Percentiles rank a stretch among this genome's conserved stretches.
phyloP scores from a whole-genome alignment of 2,113 vertebrate species.

The Ondatra zibethicus region DNA sequence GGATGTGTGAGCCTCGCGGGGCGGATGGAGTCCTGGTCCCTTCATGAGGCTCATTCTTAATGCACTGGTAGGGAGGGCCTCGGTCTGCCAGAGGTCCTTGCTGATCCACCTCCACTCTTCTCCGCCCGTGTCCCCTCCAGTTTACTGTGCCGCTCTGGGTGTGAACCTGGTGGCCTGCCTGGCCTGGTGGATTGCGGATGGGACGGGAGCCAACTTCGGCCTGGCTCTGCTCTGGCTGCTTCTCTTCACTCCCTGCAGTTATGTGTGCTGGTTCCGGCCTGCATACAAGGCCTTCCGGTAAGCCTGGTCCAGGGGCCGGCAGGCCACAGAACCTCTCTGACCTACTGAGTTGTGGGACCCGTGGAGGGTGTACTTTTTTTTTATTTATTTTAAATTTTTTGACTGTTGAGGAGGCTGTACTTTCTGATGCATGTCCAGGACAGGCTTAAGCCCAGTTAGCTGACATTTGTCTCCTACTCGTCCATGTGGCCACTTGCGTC shows the following conservation, averaged over 20 bases:
- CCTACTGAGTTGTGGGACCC: not conserved
- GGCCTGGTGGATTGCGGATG: conserved; percentile 95
- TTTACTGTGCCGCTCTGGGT: conserved; percentile 92
- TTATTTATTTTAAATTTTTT: too few species aligned
- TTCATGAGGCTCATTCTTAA: not conserved
- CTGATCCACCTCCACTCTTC: not conserved
- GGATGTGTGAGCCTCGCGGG: conserved; percentile 91
- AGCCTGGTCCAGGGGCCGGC: conserved; percentile 23
- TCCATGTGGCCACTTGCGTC: not conserved
- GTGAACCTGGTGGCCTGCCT: conserved; percentile 94
- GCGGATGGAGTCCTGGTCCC: not conserved
- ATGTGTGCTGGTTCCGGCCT: conserved; percentile 96
- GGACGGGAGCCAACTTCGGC: conserved; percentile 90
- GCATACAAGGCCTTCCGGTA: conserved; percentile 97
- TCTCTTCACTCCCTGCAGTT: conserved; percentile 94
- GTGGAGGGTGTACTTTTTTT: not conserved
- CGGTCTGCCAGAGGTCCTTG: not conserved
- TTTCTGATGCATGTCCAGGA: not conserved
- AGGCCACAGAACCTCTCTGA: not conserved
- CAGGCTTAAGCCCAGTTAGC: rapidly evolving
- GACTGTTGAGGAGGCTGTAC: too few species aligned
- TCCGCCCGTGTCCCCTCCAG: conserved; percentile 72
- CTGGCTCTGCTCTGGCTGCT: conserved; percentile 94
- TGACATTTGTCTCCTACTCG: rapidly evolving
- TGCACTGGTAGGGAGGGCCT: not conserved